Base-by-base conservation (phyloP, 1,140 invertebrate species). In the Myzus persicae region DNA sequence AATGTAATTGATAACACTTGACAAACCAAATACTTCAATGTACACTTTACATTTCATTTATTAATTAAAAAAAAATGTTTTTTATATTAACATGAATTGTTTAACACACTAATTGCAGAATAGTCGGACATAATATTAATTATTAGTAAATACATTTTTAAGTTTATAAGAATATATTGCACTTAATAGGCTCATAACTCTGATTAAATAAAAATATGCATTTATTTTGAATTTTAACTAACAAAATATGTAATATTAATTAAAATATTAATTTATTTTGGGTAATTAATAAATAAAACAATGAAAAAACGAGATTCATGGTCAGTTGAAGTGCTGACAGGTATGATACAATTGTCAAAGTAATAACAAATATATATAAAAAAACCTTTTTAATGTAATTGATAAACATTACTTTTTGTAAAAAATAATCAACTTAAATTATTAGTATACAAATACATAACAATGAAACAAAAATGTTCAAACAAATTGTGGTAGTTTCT, bases 401-500 rank as follows among this genome's bases (percentile, higher is more conserved):
- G 5, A 42, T 59, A 67, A 42, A 67, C 24, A 90, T 90, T 7
- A 20, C 11, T 89, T 54, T 89, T 89, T 24, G 22, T 90, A 40
- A 90, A 90, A 40, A 93, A 84, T 54, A 84, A 93, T 85, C 31
- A 54, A 48, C 44, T 51, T 48, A 85, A 31, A 82, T 76, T 91
- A 48, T 82, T 91, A 91, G 46, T 93, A 85, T 93, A 84, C 91
- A 93, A 67, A 89, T 85, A 51, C 36, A 93, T 31, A 48, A 93
- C 44, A 85, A 93, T 38, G 22, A 93, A 54, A 93, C 36, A 51
- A 92, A 48, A 22, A 46, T 76, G 54, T 84, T 51, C 36, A 92
- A 82, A 22, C 51, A 93, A 85, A 38, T 93, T 14, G 31, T 40
- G 11, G 11, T 18, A 48, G 42, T 54, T n/a, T 46, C 46, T 85